Conservation (phyloP, 2,888 invertebrate genomes). For the Hymenopus coronatus region DNA sequence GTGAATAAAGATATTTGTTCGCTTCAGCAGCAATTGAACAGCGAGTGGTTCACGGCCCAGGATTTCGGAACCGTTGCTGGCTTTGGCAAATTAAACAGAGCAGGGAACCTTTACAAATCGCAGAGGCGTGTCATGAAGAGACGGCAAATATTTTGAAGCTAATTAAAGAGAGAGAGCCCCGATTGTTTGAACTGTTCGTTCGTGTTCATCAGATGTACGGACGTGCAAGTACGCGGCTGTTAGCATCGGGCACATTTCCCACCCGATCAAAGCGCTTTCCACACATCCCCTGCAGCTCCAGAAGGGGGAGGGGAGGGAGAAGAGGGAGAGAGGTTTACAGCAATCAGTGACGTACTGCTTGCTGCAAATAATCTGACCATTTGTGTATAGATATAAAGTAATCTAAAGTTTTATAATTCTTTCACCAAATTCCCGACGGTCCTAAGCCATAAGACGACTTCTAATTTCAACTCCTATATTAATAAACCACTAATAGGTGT, state of each 20-base stretch:
- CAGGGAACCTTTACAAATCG: slow-evolving; percentile 15
- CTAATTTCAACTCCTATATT: no score
- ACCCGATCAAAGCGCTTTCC: slow-evolving; percentile 4
- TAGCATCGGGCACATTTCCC: neutral
- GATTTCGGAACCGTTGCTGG: neutral
- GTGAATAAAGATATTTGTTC: no score
- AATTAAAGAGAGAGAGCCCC: slow-evolving; percentile 32
- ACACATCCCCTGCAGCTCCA: no score
- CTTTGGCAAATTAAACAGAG: neutral
- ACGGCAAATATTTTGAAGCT: slow-evolving; percentile 33
- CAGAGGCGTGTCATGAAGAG: neutral
- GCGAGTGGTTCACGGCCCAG: neutral
- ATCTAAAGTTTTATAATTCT: no score
- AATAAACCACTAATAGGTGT: no score
- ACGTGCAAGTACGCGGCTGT: neutral
- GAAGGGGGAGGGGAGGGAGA: no score
- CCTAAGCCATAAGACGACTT: no score
- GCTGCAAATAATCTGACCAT: no score
- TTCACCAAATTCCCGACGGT: no score
- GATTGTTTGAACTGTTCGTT: slow-evolving; percentile 6
- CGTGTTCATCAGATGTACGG: neutral
- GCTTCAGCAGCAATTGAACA: neutral
- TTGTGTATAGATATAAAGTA: no score
- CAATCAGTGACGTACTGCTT: neutral
- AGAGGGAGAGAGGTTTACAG: neutral